Conservation (phyloP, 2,797 vertebrate species). For the Furcifer pardalis region DNA sequence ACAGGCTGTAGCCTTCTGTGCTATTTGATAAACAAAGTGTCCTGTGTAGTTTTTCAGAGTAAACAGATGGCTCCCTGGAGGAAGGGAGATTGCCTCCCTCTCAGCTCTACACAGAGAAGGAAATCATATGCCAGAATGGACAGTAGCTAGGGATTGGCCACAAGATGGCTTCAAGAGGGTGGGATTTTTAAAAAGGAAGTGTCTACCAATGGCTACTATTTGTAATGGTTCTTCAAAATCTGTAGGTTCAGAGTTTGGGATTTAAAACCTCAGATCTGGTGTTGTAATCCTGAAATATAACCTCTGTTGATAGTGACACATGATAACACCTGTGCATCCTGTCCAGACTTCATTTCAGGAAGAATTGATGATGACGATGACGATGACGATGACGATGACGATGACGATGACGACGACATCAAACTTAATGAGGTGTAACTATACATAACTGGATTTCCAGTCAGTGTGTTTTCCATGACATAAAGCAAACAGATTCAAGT, state of each 20-base stretch:
- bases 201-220: neutral
- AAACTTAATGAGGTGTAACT: too few species aligned
- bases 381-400: too few species aligned
- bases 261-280: too few species aligned
- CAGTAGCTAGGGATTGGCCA: neutral
- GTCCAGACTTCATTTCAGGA: neutral
- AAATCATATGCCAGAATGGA: neutral
- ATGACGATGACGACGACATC: too few species aligned
- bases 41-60: neutral
- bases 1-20: neutral
- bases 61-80: neutral
- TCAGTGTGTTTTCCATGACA: neutral
- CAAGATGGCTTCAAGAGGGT: neutral
- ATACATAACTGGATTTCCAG: too few species aligned
- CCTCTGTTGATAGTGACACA: too few species aligned
- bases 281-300: too few species aligned
- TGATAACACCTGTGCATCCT: neutral
- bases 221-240: neutral
- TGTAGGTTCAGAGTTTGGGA: neutral
- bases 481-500: neutral
- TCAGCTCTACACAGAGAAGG: neutral
- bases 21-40: neutral
- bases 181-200: neutral
- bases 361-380: too few species aligned
- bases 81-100: neutral